Evolutionary conservation across 2,888 invertebrate genomes (phyloP).

Genomic region (Protodeltote pygarga): DNA sequence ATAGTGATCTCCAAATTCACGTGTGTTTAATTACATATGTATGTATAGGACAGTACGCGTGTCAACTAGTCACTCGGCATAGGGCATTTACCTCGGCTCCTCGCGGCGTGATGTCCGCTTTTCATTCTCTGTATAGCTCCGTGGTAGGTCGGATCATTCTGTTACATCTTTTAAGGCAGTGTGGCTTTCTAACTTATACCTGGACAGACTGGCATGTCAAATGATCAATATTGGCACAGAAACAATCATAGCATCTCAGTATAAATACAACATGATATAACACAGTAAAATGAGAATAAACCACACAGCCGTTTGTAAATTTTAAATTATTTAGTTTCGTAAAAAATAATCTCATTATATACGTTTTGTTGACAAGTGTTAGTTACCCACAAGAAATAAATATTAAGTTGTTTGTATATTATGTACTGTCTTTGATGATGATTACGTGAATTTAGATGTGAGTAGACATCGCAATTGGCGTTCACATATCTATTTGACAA

Average conservation of each 20-base stretch:
- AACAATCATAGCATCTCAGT: constrained; percentile 51
- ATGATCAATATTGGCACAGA: constrained; percentile 73
- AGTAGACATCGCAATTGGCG: constrained; percentile 17
- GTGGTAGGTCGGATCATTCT: constrained; percentile 70
- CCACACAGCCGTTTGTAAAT: constrained; percentile 72
- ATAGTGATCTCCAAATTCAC: constrained; percentile 44
- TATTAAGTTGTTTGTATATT: constrained; percentile 44
- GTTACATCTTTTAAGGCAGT: constrained; percentile 78
- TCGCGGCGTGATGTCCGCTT: constrained; percentile 69
- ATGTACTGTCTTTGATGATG: constrained; percentile 37
- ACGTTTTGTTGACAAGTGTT: constrained; percentile 59
- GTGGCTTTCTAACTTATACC: constrained; percentile 82
- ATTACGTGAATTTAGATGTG: constrained; percentile 39
- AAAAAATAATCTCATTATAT: constrained; percentile 57
- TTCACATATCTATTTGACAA: constrained; percentile 10
- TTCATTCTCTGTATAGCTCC: constrained; percentile 73
- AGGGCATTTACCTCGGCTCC: constrained; percentile 83
- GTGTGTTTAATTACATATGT: constrained; percentile 54
- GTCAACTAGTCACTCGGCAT: constrained; percentile 71
- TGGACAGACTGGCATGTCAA: constrained; percentile 82
- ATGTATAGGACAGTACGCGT: constrained; percentile 45
- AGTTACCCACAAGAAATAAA: constrained; percentile 75
- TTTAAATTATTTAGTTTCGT: constrained; percentile 38
- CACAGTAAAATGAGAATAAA: constrained; percentile 56
- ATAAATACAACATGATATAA: constrained; percentile 45